phyloP scores from a whole-genome alignment of 2,797 vertebrate genomes.

The Babyrousa celebensis region DNA sequence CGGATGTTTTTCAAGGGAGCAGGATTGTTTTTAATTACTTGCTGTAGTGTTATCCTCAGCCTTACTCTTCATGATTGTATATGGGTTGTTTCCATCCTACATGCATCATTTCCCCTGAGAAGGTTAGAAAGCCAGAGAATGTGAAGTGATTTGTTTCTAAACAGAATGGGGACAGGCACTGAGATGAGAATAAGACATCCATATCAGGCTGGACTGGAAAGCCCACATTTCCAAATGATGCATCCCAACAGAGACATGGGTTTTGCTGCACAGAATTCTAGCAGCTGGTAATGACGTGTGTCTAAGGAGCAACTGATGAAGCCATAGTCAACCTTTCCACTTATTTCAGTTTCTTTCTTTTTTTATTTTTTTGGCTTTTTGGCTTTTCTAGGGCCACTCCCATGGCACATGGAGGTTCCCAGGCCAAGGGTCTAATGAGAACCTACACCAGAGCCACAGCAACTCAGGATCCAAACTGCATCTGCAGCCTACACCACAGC shows the following conservation, averaged over 20 bases:
- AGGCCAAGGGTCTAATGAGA: too few species aligned
- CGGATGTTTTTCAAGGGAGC: slow-evolving; percentile 5
- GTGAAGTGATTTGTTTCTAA: slow-evolving; percentile 59
- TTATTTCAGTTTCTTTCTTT: slow-evolving; percentile 47
- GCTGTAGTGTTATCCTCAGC: slow-evolving; percentile 8
- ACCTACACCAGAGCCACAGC: too few species aligned
- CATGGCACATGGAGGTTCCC: too few species aligned
- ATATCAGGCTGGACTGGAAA: neutral
- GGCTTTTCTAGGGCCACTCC: too few species aligned
- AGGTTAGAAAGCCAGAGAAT: slow-evolving; percentile 41
- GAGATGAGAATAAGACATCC: neutral
- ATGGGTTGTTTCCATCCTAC: neutral
- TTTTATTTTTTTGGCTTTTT: neutral
- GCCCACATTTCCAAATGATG: neutral
- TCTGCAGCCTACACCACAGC: too few species aligned
- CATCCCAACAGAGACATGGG: neutral
- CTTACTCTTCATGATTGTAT: slow-evolving; percentile 28
- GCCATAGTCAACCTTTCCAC: neutral
- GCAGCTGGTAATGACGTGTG: slow-evolving; percentile 2
- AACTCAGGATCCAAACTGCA: too few species aligned
- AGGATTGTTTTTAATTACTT: slow-evolving; percentile 65
- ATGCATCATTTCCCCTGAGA: slow-evolving; percentile 44
- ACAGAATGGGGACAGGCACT: neutral
- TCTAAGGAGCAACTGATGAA: slow-evolving; percentile 59
- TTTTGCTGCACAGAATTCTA: slow-evolving; percentile 24